These are phyloP conservation scores for Calcarius lapponicus DNA, from an alignment of 2,797 vertebrate genomes.

Conservation along the genomic window DNA sequence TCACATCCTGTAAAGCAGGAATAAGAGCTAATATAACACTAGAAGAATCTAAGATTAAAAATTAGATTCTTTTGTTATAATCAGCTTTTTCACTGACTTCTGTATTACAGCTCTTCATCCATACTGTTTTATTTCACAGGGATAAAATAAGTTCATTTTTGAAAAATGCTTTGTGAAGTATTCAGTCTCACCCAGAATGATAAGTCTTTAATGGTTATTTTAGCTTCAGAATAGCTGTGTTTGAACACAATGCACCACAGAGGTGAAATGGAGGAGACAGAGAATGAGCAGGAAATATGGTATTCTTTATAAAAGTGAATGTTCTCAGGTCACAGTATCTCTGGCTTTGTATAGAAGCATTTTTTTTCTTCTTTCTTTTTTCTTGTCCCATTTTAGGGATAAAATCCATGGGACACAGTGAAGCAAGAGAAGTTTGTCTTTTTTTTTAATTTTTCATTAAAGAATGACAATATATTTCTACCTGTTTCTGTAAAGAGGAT, in stretches of 20 bases:
- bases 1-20: background rate
- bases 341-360: background rate
- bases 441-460: background rate
- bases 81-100: background rate
- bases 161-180: slow-evolving; percentile 49
- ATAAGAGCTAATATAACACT: background rate
- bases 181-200: slow-evolving; percentile 21
- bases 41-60: background rate
- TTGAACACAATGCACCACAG: slow-evolving; percentile 24
- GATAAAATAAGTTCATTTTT: slow-evolving; percentile 49
- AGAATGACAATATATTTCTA: background rate
- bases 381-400: background rate
- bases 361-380: background rate
- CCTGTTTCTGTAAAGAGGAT: background rate
- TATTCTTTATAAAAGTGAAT: background rate
- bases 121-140: background rate
- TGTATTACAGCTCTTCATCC: background rate
- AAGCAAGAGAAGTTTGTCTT: background rate
- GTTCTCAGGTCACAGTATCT: background rate
- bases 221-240: background rate
- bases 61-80: background rate
- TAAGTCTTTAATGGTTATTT: slow-evolving; percentile 49
- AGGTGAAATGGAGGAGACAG: slow-evolving; percentile 53
- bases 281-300: slow-evolving; percentile 18
- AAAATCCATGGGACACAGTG: background rate